Percentiles rank a stretch among this genome's conserved stretches.
These are phyloP conservation scores for Cephus rjabovi DNA, from an alignment of 2,888 invertebrate species.

Conservation along the genomic window DNA sequence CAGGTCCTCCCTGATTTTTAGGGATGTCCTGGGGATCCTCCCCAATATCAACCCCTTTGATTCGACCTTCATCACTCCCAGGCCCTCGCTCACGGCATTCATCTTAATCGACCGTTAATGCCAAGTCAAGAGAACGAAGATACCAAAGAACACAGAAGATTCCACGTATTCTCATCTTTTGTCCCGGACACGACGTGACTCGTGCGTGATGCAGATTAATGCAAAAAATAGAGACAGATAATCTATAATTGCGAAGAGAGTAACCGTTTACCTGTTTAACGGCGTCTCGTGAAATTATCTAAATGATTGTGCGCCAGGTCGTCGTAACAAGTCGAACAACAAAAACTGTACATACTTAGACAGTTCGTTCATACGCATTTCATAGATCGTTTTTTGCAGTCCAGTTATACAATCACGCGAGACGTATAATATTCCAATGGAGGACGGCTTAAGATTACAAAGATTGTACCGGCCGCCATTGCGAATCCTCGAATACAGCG, in stretches of 20 bases:
- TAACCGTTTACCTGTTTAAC: neutral
- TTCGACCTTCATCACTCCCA: neutral
- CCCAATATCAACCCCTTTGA: neutral
- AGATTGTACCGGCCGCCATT: neutral
- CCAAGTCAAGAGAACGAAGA: neutral
- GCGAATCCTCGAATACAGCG: neutral
- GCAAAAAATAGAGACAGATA: neutral
- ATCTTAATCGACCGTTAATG: neutral
- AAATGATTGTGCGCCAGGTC: neutral
- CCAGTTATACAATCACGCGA: neutral
- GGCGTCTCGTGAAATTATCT: neutral
- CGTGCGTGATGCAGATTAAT: neutral
- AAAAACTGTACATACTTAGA: slow-evolving; percentile 23
- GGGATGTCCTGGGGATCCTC: neutral
- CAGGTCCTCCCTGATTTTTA: neutral
- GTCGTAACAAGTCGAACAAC: slow-evolving; percentile 10
- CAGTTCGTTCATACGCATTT: slow-evolving; percentile 39
- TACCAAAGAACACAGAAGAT: neutral
- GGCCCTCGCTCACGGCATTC: neutral
- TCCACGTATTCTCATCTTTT: neutral
- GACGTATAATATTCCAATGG: neutral
- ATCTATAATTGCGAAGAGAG: neutral
- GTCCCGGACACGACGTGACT: neutral
- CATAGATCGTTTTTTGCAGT: slow-evolving; percentile 3
- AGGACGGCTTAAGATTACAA: neutral